Percentiles rank a stretch among this genome's conserved stretches.
Evolutionary conservation across 2,797 vertebrate genomes (phyloP).

Genomic region (Denticeps clupeoides): DNA sequence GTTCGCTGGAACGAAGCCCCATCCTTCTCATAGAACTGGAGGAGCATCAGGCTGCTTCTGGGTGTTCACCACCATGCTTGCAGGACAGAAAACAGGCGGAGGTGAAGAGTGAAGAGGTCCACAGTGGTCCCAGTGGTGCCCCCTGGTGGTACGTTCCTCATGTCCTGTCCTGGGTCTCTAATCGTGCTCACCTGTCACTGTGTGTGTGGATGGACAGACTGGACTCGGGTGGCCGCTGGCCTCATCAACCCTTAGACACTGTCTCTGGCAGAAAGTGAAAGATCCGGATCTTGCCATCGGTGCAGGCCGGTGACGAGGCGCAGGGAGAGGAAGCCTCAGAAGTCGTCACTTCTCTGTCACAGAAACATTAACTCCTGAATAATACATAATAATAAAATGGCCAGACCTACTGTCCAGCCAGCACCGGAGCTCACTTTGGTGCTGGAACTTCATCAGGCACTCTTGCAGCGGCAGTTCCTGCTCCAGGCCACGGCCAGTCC

Average conservation of each 20-base stretch:
- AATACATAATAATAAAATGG: too few relatives aligned
- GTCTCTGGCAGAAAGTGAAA: slow-evolving; percentile 74
- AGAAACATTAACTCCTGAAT: slow-evolving; percentile 6
- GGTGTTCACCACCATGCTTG: slow-evolving; percentile 73
- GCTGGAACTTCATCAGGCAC: slow-evolving; percentile 65
- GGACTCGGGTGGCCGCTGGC: slow-evolving; percentile 48
- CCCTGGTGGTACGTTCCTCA: neutral
- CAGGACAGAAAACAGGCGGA: neutral
- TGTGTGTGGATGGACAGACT: slow-evolving; percentile 52
- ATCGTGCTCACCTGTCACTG: neutral
- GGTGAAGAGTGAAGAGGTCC: neutral
- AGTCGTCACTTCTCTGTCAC: slow-evolving; percentile 68
- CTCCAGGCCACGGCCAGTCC: slow-evolving; percentile 78
- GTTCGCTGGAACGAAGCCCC: too few relatives aligned
- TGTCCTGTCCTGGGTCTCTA: neutral
- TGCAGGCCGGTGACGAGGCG: slow-evolving; percentile 75
- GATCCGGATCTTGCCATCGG: slow-evolving; percentile 75
- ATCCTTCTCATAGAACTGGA: slow-evolving; percentile 66
- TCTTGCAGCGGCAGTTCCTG: slow-evolving; percentile 49
- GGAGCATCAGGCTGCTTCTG: slow-evolving; percentile 49
- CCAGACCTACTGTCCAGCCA: neutral
- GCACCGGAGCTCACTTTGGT: slow-evolving; percentile 61
- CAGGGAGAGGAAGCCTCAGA: slow-evolving; percentile 69
- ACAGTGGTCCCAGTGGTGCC: neutral
- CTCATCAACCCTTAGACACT: slow-evolving; percentile 65